Conservation (phyloP, 2,888 invertebrate species). For the Lucinisca nassula region DNA sequence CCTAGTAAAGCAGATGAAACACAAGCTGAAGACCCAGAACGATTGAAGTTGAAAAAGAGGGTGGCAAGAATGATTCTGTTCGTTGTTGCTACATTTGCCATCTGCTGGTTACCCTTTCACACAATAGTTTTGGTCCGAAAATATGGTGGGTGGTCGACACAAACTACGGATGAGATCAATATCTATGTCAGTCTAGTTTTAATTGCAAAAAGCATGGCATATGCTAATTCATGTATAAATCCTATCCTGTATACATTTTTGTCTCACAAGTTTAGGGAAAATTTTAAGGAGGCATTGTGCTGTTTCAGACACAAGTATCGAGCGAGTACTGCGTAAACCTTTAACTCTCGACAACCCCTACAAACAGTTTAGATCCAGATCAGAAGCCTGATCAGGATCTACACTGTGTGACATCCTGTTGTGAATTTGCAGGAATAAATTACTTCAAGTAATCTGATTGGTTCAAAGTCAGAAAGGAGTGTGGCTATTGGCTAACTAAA, state of each 20-base stretch:
- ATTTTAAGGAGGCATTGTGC: neutral
- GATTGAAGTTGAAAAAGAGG: neutral
- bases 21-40: neutral
- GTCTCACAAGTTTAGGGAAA: neutral
- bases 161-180: neutral
- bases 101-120: neutral
- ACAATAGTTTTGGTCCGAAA: neutral
- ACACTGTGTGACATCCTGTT: no score
- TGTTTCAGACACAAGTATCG: neutral
- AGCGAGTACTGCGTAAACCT: neutral
- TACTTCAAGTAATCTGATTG: no score
- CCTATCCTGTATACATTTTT: neutral
- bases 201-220: neutral
- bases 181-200: neutral
- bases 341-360: no score
- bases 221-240: neutral
- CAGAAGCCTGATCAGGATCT: no score
- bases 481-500: no score
- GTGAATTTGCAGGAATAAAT: no score
- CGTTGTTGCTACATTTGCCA: neutral
- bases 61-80: neutral
- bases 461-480: no score
- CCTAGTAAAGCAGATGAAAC: neutral
- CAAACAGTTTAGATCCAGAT: no score
- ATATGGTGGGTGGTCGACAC: neutral